Base-by-base conservation (phyloP, 2,888 invertebrate species). In the Xylota sylvarum region DNA sequence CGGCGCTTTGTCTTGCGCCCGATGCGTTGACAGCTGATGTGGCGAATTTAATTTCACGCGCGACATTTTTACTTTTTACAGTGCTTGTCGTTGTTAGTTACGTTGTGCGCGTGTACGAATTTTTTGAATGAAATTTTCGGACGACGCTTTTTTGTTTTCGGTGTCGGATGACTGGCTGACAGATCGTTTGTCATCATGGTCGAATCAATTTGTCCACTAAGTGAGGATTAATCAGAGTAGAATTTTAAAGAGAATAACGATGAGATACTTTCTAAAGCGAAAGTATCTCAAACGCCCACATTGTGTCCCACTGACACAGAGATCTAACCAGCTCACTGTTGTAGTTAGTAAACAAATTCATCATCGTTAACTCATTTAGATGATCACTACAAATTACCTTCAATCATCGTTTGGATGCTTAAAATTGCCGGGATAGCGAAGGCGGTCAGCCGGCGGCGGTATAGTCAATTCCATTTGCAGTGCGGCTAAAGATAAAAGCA, bases 1-100 rank as follows among this genome's bases (percentile, higher is more conserved):
- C 72, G 72, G 80, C 80, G 80, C 70, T 85, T 81, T 79, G 56
- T 64, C 32, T 37, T 23, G 37, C 67, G 10, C 67, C 35, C 72
- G 58, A 55, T 78, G 43, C 46, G 60, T 50, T 78, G 81, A 73
- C 86, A 78, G 77, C 55, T 82, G 77, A 82, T 86, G 86, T 82
- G 82, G 82, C 82, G 82, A 86, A 86, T 86, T 86, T 50, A 86
- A 86, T 82, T 86, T 86, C 86, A 86, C 86, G 86, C 86, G 86
- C 77, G 56, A 82, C 73, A 86, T 82, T 86, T 86, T 67, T 64
- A 76, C 74, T 56, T 64, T 82, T 82, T 70, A 12, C 19, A 32
- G 32, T 43, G 23, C 10, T 62, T 12, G 12, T 23, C 43, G 55
- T 12, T 43, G 58, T 48, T 37, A 43, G 64, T 50, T 74, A 56